A percentile compares a stretch with the other conserved stretches of the same genome.
Conservation (phyloP, 2,888 invertebrate genomes). For the Eupeodes latifasciatus region DNA sequence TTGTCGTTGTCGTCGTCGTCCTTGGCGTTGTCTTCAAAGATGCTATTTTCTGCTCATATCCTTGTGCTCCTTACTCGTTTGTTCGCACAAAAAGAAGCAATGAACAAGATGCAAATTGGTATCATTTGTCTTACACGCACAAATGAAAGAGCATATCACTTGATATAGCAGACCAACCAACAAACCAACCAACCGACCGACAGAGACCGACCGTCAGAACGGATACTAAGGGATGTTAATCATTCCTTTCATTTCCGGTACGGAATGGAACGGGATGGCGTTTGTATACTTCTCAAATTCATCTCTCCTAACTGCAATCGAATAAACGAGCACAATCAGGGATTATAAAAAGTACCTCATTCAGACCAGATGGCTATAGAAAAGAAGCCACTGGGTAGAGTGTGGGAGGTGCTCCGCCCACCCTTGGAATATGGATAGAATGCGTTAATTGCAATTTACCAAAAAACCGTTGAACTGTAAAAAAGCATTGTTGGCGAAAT, state of each 20-base stretch:
- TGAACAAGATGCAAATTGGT: conserved; percentile 63
- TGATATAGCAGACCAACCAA: not conserved
- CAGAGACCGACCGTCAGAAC: too few relatives aligned
- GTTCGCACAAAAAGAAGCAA: conserved; percentile 3
- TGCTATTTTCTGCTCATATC: too few relatives aligned
- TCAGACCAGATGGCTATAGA: not conserved
- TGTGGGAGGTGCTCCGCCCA: too few relatives aligned
- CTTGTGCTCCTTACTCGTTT: not conserved
- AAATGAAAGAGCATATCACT: conserved; percentile 52
- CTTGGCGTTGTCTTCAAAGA: too few relatives aligned
- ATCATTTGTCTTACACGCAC: conserved; percentile 72
- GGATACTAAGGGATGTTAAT: conserved; percentile 52
- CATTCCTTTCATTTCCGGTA: conserved; percentile 49
- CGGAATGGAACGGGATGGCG: not conserved
- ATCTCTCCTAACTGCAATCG: conserved; percentile 20
- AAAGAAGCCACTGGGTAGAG: not conserved
- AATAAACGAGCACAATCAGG: conserved; percentile 58
- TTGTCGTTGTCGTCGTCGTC: not conserved
- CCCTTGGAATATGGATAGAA: conserved; percentile 18
- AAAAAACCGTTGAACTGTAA: conserved; percentile 46
- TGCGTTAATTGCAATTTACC: conserved; percentile 65
- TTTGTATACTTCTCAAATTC: conserved; percentile 24
- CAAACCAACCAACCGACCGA: not conserved
- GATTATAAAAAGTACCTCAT: conserved; percentile 22
- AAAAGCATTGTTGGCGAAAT: conserved; percentile 57